Conservation (phyloP, 2,888 invertebrate species). For the Tetrapedia diversipes region DNA sequence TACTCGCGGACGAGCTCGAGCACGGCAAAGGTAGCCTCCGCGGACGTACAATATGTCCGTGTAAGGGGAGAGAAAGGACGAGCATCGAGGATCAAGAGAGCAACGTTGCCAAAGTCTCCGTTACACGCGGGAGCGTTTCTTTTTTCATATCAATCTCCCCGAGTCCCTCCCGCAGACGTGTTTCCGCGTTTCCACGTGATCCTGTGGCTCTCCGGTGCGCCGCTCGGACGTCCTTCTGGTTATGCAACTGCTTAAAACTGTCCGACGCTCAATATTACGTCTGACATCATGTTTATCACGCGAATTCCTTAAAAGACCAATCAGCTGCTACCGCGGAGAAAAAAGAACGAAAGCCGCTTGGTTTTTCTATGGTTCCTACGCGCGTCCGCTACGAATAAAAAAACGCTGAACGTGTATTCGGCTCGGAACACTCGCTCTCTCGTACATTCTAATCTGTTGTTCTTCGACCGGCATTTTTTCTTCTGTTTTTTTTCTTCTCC, state of each 20-base stretch:
- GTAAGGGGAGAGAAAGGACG: constrained; percentile 57
- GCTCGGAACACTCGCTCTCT: not conserved
- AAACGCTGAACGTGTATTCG: not conserved
- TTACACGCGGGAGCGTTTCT: not conserved
- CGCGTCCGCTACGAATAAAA: not conserved
- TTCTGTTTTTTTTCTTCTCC: not conserved
- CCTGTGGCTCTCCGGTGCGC: constrained; percentile 34
- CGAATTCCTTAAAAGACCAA: constrained; percentile 40
- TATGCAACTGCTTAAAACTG: constrained; percentile 57
- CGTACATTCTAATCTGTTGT: not conserved
- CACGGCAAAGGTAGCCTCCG: constrained; percentile 3
- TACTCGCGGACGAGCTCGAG: not conserved
- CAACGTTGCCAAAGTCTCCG: constrained; percentile 52
- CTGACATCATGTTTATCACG: constrained; percentile 54
- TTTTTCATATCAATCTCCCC: not conserved
- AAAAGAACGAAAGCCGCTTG: constrained; percentile 22
- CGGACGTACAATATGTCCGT: too few species aligned
- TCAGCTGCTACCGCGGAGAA: constrained; percentile 21
- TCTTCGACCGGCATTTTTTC: not conserved
- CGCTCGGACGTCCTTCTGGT: constrained; percentile 58
- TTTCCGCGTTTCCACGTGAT: constrained; percentile 57
- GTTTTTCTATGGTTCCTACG: not conserved
- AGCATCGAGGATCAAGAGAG: constrained; percentile 40
- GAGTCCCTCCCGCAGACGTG: not conserved
- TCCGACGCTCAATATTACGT: constrained; percentile 45